Evolutionary conservation across 1,140 invertebrate species (phyloP), one percentile per base, ranked within the genome.

Genomic region (Dreissena polymorpha): DNA sequence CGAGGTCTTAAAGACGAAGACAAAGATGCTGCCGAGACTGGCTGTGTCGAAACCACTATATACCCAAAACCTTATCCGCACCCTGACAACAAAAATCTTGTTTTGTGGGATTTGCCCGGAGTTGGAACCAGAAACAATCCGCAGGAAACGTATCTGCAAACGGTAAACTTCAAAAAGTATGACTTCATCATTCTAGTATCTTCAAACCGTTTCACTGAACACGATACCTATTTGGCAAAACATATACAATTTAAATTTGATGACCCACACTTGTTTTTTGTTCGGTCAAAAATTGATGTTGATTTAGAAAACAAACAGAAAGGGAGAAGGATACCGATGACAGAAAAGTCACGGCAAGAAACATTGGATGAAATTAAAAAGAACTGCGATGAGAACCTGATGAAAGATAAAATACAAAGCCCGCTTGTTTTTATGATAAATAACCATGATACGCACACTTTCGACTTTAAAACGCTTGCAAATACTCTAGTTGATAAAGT

Each of bases 181-280:
- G 71, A 73, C 49, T 73, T 73, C 21, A 55, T 73, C 53, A n/a
- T 73, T 12, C 53, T 73, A 23, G 16, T 73, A 10, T 73, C 71
- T 10, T 53, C 71, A 6, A 21, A 23, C 10, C 51, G 71, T 10
- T 73, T 73, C 55, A 51, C 71, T 10, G 71, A 57, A 29, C 27
- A 73, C 29, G 71, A 73, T n/a, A 13, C 10, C 0, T 73, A 50
- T 50, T 25, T 73, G 50, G 71, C 50, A 21, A 10, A 73, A 25
- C 21, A 73, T 16, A 60, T 73, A 60, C 23, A 23, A 23, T 0
- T 23, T n/a, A 60, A 21, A n/a, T 27, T 14, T 0, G 21, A 73
- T 55, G 16, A 55, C 10, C n/a, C 29, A 16, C 21, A 60, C 21
- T 57, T 60, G 13, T 21, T 73, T 18, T 25, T 51, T 25, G 18